Evolutionary conservation across 2,113 vertebrate genomes (phyloP).

Genomic region (Phyllostomus discolor): DNA sequence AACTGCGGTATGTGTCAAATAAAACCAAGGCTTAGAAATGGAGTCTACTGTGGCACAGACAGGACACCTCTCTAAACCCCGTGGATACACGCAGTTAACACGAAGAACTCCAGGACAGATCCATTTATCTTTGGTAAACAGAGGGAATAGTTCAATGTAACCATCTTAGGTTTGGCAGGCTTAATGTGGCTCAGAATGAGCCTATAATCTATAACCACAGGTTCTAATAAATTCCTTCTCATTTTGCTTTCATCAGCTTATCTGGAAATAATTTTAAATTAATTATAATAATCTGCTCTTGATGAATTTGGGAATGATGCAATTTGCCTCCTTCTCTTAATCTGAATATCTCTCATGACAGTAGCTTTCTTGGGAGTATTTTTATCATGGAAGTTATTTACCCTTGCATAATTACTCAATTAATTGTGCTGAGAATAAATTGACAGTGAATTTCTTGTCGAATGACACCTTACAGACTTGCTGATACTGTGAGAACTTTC

Average conservation of each 20-base stretch:
- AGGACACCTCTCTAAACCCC: too few relatives aligned
- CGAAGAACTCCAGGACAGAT: too few relatives aligned
- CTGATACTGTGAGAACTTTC: conserved; percentile 34
- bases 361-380: not conserved
- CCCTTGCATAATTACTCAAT: not conserved
- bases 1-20: too few relatives aligned
- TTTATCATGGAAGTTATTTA: not conserved
- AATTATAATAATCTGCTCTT: not conserved
- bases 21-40: too few relatives aligned
- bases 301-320: not conserved
- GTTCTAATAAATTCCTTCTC: not conserved
- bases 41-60: too few relatives aligned
- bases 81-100: too few relatives aligned
- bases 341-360: not conserved
- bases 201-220: accelerated
- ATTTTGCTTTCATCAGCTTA: not conserved
- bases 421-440: conserved; percentile 37
- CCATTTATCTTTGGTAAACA: too few relatives aligned
- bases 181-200: not conserved
- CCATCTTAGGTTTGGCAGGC: too few relatives aligned
- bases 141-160: too few relatives aligned
- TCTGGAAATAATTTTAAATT: not conserved
- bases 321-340: not conserved
- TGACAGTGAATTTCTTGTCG: conserved; percentile 32
- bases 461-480: not conserved